These are phyloP conservation scores for Chloroclystis v-ata DNA, from an alignment of 2,888 invertebrate genomes.

Conservation along the genomic window DNA sequence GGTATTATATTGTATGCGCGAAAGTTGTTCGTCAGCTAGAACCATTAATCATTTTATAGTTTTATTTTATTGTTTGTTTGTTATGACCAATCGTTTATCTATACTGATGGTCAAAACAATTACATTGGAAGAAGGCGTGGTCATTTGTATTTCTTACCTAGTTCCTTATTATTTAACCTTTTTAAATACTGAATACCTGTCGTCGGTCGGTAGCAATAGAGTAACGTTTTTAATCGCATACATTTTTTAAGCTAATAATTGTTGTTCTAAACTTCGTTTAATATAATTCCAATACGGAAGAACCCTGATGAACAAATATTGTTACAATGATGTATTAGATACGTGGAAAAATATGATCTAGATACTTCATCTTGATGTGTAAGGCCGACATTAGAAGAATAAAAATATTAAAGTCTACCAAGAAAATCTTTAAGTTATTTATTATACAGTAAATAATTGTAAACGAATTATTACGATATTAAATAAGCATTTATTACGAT, in stretches of 20 bases:
- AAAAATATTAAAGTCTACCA: background rate
- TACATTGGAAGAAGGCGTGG: constrained; percentile 23
- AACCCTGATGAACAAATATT: constrained; percentile 15
- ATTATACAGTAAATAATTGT: no score
- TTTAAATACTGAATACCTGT: no score
- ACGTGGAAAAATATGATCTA: constrained; percentile 27
- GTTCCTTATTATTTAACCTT: constrained; percentile 27
- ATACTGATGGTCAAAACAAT: constrained; percentile 18
- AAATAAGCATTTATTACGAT: no score
- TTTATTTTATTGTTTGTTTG: constrained; percentile 3
- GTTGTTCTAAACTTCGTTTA: background rate
- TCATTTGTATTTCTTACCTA: constrained; percentile 30
- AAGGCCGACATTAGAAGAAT: constrained; percentile 10
- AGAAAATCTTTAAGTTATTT: no score
- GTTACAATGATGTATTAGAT: constrained; percentile 23
- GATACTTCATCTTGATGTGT: constrained; percentile 19
- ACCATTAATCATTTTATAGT: constrained; percentile 1
- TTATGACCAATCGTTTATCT: constrained; percentile 10
- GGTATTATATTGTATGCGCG: background rate
- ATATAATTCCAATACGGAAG: constrained; percentile 20
- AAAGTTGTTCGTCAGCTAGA: constrained; percentile 1
- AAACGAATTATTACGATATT: no score
- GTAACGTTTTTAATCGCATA: no score
- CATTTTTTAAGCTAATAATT: no score
- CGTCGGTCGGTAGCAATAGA: no score